Conservation (phyloP, 2,888 invertebrate species). For the Ceramica pisi region DNA sequence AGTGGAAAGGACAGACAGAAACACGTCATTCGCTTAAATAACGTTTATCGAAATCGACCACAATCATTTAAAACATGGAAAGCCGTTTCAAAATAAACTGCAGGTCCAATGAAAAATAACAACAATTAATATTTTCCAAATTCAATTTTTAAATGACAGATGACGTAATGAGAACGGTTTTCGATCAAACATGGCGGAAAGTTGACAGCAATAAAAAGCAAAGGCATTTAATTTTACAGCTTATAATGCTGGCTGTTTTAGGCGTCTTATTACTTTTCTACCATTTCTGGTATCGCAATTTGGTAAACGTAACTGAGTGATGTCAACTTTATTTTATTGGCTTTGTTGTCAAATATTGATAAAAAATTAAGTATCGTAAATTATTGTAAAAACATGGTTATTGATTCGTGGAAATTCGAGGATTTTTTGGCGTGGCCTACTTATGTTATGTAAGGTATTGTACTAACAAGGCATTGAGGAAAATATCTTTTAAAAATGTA, state of each 20-base stretch:
- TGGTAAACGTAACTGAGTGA: conserved; percentile 60
- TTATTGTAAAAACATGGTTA: conserved; percentile 26
- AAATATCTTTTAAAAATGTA: conserved; percentile 24
- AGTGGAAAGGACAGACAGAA: conserved; percentile 21
- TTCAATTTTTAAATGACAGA: conserved; percentile 51
- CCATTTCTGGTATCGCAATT: conserved; percentile 63
- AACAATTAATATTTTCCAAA: conserved; percentile 48
- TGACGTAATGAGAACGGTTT: conserved; percentile 53
- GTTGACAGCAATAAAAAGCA: conserved; percentile 65
- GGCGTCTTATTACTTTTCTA: conserved; percentile 67
- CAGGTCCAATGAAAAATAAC: conserved; percentile 40
- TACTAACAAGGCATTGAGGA: conserved; percentile 23
- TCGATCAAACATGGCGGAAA: conserved; percentile 54
- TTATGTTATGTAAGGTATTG: conserved; percentile 28
- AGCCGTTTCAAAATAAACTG: conserved; percentile 43
- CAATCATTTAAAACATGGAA: conserved; percentile 53
- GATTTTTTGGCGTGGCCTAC: conserved; percentile 28
- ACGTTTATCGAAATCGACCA: conserved; percentile 39
- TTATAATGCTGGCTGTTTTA: conserved; percentile 64
- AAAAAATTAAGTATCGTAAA: conserved; percentile 25
- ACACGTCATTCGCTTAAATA: conserved; percentile 50
- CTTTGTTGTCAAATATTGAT: conserved; percentile 25
- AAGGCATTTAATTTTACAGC: conserved; percentile 70
- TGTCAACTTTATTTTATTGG: conserved; percentile 68
- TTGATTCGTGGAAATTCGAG: conserved; percentile 35